phyloP scores from a whole-genome alignment of 2,113 vertebrate species.

The Cynocephalus volans region DNA sequence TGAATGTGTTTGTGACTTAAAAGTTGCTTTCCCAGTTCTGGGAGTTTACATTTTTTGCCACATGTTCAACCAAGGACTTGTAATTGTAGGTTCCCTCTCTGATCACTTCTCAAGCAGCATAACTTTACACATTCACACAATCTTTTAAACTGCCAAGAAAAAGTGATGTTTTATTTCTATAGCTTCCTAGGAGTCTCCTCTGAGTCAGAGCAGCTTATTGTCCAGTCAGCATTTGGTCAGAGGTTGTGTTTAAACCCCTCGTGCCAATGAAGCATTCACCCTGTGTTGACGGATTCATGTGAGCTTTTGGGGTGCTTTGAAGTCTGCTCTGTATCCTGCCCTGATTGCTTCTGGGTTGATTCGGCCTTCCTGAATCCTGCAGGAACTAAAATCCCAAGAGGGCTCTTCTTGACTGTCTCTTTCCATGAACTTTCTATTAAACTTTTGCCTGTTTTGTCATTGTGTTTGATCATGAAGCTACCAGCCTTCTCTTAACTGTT shows the following conservation, averaged over 20 bases:
- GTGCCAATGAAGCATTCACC: background rate
- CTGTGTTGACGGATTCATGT: background rate
- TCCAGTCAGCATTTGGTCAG: background rate
- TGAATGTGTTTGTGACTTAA: background rate
- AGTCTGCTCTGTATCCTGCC: background rate
- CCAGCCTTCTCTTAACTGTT: background rate
- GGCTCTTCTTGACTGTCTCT: background rate
- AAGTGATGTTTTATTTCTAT: background rate
- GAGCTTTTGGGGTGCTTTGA: background rate
- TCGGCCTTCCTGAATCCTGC: background rate
- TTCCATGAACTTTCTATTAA: background rate
- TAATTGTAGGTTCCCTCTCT: background rate
- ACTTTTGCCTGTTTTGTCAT: background rate
- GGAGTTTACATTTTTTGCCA: background rate
- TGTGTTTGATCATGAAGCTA: background rate
- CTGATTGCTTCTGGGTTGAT: background rate
- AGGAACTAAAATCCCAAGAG: background rate
- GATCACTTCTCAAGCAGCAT: background rate
- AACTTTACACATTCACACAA: background rate
- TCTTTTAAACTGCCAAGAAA: background rate
- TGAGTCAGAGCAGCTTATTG: background rate
- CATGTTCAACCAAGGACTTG: background rate
- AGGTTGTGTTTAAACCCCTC: background rate
- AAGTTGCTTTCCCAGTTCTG: background rate
- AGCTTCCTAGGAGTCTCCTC: background rate